These are phyloP conservation scores for Coelinius sp. DNA, from an alignment of 2,888 invertebrate genomes.

Conservation along the genomic window DNA sequence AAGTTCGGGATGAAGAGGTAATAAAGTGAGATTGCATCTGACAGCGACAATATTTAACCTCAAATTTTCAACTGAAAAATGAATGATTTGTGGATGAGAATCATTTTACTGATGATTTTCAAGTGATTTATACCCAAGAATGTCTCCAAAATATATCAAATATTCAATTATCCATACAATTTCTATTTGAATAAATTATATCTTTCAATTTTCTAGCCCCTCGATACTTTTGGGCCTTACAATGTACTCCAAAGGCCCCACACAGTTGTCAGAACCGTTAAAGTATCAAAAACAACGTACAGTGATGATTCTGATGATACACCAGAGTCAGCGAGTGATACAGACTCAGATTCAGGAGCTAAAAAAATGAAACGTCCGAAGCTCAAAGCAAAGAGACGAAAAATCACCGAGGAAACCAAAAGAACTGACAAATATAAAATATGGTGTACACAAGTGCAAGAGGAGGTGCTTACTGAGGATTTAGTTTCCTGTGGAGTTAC, in stretches of 20 bases:
- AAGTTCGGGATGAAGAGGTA: conserved; percentile 80
- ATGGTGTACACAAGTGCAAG: conserved; percentile 82
- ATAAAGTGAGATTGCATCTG: conserved; percentile 51
- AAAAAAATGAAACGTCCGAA: conserved; percentile 74
- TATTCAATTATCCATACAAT: conserved; percentile 9
- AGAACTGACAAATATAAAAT: conserved; percentile 82
- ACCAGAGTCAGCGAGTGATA: conserved; percentile 75
- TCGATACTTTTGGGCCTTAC: conserved; percentile 63
- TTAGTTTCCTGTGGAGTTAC: conserved; percentile 85
- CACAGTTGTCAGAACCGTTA: conserved; percentile 50
- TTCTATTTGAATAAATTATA: neutral
- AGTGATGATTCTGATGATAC: conserved; percentile 75
- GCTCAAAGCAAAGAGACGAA: conserved; percentile 69
- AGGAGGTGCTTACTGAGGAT: conserved; percentile 84
- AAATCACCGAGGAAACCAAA: conserved; percentile 64
- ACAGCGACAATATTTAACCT: conserved; percentile 53
- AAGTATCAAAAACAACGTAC: conserved; percentile 72
- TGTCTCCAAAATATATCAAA: too few relatives aligned
- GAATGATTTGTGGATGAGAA: neutral
- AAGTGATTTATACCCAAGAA: neutral
- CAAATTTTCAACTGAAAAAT: neutral
- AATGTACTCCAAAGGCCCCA: conserved; percentile 65
- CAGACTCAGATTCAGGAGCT: conserved; percentile 71
- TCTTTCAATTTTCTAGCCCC: conserved; percentile 48
- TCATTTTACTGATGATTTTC: neutral